phyloP scores from a whole-genome alignment of 2,797 vertebrate species.

The Myoxocephalus aenaeus region DNA sequence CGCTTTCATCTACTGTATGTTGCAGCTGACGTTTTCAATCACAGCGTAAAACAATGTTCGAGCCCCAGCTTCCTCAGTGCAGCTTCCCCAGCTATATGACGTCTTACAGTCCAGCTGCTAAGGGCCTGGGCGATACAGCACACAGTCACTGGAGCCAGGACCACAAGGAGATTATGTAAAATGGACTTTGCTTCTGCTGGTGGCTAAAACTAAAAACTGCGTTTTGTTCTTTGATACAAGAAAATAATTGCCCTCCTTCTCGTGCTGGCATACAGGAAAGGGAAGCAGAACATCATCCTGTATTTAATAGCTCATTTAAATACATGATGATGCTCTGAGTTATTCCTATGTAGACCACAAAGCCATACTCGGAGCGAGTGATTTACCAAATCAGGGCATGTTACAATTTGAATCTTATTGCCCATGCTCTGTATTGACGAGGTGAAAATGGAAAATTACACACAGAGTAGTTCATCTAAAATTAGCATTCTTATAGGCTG shows the following conservation, averaged over 20 bases:
- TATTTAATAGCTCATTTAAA: neutral
- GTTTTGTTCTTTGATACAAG: slow-evolving; percentile 12
- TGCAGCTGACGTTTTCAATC: neutral
- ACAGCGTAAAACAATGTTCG: neutral
- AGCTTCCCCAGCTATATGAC: neutral
- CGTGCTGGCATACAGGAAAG: neutral
- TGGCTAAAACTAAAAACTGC: slow-evolving; percentile 12
- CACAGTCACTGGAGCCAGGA: neutral
- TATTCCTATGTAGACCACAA: neutral
- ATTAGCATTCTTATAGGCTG: slow-evolving; percentile 50
- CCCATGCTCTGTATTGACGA: slow-evolving; percentile 9
- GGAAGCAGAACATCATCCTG: neutral
- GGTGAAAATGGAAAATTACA: slow-evolving; percentile 6
- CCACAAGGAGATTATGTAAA: neutral
- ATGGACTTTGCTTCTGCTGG: slow-evolving; percentile 38
- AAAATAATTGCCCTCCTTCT: neutral
- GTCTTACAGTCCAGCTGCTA: neutral
- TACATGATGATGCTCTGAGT: neutral
- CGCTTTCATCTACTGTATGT: neutral
- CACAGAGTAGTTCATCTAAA: neutral
- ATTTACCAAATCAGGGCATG: neutral
- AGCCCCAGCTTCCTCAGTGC: neutral
- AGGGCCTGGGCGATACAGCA: neutral
- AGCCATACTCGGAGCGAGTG: neutral
- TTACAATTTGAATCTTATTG: slow-evolving; percentile 8